These are phyloP conservation scores for Rhabdornis inornatus DNA, from an alignment of 2,113 vertebrate species.

Conservation along the genomic window DNA sequence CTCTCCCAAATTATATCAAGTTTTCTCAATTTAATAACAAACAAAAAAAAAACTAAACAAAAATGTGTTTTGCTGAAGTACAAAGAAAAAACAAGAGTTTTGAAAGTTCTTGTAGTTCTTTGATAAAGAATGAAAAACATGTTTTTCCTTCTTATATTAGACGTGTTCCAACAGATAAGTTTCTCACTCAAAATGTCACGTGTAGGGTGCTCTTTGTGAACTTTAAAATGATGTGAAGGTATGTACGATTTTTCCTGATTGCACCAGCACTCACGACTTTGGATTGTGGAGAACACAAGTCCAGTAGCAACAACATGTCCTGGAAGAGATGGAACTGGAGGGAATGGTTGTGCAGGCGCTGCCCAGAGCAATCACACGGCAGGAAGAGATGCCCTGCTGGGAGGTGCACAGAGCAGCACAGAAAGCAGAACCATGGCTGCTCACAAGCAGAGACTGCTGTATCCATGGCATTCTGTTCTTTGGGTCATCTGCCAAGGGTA, in stretches of 20 bases:
- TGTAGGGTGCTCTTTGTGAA: not conserved
- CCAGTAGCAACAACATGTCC: accelerated
- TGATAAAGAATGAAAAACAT: not conserved
- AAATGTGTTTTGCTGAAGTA: not conserved
- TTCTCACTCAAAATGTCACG: not conserved
- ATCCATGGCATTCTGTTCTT: not conserved
- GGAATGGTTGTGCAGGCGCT: not conserved
- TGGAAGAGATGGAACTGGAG: not conserved
- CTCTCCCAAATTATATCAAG: not conserved
- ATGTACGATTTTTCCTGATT: not conserved
- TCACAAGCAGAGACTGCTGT: not conserved
- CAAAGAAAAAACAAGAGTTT: not conserved
- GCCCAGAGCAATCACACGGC: not conserved
- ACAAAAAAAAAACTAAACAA: not conserved
- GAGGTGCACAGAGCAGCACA: not conserved
- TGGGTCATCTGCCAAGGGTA: constrained; percentile 34
- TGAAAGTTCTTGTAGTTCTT: not conserved
- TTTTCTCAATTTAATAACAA: not conserved
- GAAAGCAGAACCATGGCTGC: not conserved
- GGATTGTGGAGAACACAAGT: not conserved
- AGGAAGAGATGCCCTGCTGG: not conserved
- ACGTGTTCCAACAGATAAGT: not conserved
- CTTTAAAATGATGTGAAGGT: not conserved
- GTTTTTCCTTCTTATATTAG: not conserved
- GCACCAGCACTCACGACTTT: not conserved